phyloP scores from a whole-genome alignment of 2,888 invertebrate species.

The Orthosia gracilis region DNA sequence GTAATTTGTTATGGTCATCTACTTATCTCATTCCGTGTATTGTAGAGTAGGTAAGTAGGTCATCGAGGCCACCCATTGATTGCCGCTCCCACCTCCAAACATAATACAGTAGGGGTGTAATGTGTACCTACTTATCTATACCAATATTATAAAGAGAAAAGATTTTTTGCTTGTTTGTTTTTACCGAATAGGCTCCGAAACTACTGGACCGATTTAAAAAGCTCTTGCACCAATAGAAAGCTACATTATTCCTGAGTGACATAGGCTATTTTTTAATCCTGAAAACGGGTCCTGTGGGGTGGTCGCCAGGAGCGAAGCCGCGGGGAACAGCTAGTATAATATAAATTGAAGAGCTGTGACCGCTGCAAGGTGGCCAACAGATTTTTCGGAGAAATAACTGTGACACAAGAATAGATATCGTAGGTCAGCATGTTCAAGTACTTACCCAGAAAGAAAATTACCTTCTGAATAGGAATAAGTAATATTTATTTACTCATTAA shows the following conservation, averaged over 20 bases:
- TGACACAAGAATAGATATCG: background rate
- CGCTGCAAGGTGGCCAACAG: background rate
- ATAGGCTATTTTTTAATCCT: too few species aligned
- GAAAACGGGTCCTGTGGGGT: too few species aligned
- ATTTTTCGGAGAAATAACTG: background rate
- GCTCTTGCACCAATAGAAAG: too few species aligned
- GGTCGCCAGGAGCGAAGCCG: too few species aligned
- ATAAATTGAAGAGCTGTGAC: background rate
- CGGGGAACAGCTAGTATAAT: too few species aligned
- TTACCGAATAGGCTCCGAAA: too few species aligned
- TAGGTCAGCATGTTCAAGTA: background rate
- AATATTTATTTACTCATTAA: too few species aligned
- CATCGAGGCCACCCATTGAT: background rate
- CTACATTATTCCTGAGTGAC: too few species aligned
- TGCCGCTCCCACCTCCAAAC: conserved; percentile 5
- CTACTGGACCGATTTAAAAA: too few species aligned
- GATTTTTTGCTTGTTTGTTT: too few species aligned
- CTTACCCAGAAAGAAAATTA: background rate
- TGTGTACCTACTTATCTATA: background rate
- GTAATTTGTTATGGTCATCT: conserved; percentile 46
- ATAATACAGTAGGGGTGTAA: background rate
- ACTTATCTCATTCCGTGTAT: conserved; percentile 1
- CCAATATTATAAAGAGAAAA: too few species aligned
- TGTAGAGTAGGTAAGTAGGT: conserved; percentile 3
- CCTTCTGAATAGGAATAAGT: too few species aligned